phyloP scores from a whole-genome alignment of 2,888 invertebrate species.

The Corythucha ciliata region DNA sequence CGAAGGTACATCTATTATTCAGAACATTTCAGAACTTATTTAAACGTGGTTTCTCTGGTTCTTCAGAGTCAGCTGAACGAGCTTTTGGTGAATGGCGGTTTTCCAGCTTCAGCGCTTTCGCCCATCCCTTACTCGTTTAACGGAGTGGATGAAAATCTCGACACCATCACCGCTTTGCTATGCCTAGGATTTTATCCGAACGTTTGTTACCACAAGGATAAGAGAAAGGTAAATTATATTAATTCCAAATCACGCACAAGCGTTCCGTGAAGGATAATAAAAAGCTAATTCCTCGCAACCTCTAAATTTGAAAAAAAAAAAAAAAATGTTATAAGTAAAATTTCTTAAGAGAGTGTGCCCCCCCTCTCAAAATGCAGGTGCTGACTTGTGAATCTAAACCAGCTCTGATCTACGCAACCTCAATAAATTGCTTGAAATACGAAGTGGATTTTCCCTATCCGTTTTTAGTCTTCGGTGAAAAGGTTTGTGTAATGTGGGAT shows the following conservation, averaged over 20 bases:
- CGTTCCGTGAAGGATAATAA: no score
- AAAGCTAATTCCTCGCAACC: no score
- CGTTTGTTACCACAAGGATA: slow-evolving; percentile 90
- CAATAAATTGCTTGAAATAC: slow-evolving; percentile 82
- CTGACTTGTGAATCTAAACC: slow-evolving; percentile 90
- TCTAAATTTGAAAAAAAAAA: no score
- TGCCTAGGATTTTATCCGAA: slow-evolving; percentile 93
- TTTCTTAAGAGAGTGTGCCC: background rate
- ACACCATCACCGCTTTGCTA: slow-evolving; percentile 74
- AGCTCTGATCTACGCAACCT: slow-evolving; percentile 92
- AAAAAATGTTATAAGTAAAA: no score
- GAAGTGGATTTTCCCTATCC: slow-evolving; percentile 83
- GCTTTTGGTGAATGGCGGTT: slow-evolving; percentile 63
- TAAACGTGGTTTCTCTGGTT: no score
- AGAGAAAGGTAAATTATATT: slow-evolving; percentile 71
- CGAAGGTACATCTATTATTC: no score
- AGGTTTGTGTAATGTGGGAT: slow-evolving; percentile 48
- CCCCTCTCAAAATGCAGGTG: slow-evolving; percentile 56
- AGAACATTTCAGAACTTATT: no score
- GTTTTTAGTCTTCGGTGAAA: slow-evolving; percentile 96
- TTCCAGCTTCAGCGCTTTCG: slow-evolving; percentile 77
- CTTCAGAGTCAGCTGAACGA: slow-evolving; percentile 59
- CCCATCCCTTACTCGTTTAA: slow-evolving; percentile 64
- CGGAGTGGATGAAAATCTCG: slow-evolving; percentile 67
- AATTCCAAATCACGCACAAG: no score